Evolutionary conservation across 2,888 invertebrate genomes (phyloP).

Genomic region (Morpho helenor): DNA sequence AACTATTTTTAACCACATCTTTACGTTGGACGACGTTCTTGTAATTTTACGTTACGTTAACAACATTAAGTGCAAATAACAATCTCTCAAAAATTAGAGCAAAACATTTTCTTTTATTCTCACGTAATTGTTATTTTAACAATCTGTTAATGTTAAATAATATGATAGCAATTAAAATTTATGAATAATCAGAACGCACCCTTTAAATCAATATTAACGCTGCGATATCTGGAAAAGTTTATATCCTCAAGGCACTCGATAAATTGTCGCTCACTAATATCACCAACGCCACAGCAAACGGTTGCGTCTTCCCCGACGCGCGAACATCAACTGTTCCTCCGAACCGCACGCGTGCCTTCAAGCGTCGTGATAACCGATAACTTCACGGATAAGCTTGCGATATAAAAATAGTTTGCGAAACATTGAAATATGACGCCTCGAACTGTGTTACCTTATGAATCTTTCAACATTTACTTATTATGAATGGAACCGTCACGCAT

Average conservation of each 20-base stretch:
- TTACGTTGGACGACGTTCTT: constrained; percentile 3
- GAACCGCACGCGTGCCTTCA: constrained; percentile 44
- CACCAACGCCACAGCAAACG: constrained; percentile 52
- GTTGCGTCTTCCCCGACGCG: constrained; percentile 73
- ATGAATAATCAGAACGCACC: constrained; percentile 45
- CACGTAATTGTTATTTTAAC: background rate
- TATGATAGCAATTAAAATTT: background rate
- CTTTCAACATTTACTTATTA: constrained; percentile 26
- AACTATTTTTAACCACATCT: constrained; percentile 22
- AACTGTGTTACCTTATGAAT: constrained; percentile 18
- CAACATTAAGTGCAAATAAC: constrained; percentile 4
- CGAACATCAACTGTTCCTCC: constrained; percentile 71
- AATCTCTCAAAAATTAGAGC: constrained; percentile 2
- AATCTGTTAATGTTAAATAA: background rate
- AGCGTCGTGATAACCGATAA: constrained; percentile 67
- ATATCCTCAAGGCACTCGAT: constrained; percentile 49
- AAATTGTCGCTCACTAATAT: constrained; percentile 48
- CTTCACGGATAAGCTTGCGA: constrained; percentile 51
- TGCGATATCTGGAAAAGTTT: constrained; percentile 36
- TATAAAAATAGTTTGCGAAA: constrained; percentile 47
- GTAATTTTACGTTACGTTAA: constrained; percentile 11
- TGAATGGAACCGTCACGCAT: constrained; percentile 30
- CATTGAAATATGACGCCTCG: constrained; percentile 33
- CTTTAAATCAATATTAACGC: constrained; percentile 37
- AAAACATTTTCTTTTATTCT: constrained; percentile 1